Evolutionary conservation across 2,888 invertebrate genomes (phyloP).

Genomic region (Eupithecia abbreviata): DNA sequence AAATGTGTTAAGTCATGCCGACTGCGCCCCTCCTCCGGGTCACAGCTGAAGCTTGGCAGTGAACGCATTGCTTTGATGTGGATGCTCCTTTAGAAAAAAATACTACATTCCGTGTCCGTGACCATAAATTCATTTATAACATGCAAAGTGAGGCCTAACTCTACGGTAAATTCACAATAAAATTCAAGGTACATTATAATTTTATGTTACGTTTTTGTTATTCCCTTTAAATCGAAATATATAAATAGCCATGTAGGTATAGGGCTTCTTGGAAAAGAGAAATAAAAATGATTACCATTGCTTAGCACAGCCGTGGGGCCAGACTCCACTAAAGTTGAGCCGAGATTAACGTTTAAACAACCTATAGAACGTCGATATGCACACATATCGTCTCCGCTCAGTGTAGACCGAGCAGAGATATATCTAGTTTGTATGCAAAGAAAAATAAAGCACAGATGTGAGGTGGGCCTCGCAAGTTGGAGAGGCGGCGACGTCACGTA

Average conservation of each 20-base stretch:
- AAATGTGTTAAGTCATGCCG: background rate
- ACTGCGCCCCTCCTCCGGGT: background rate
- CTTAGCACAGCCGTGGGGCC: background rate
- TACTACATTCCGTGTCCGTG: slow-evolving; percentile 43
- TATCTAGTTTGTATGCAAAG: too few species aligned
- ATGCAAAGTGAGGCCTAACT: slow-evolving; percentile 23
- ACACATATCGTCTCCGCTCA: too few species aligned
- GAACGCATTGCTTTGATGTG: background rate
- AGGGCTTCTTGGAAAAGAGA: slow-evolving; percentile 11
- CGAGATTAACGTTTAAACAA: too few species aligned
- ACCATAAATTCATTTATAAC: slow-evolving; percentile 44
- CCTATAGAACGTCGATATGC: too few species aligned
- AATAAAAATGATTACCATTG: slow-evolving; percentile 9
- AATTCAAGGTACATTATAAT: background rate
- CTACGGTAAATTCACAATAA: slow-evolving; percentile 24
- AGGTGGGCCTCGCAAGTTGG: too few species aligned
- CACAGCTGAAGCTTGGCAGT: background rate
- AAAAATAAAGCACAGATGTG: too few species aligned
- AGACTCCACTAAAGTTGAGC: too few species aligned
- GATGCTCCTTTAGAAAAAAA: slow-evolving; percentile 25
- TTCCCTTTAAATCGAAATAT: background rate
- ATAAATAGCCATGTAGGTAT: background rate
- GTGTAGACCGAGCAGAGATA: too few species aligned
- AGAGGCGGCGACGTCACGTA: too few species aligned
- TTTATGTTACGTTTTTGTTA: background rate